Conservation (phyloP, 2,888 invertebrate genomes). For the Dryobota labecula region DNA sequence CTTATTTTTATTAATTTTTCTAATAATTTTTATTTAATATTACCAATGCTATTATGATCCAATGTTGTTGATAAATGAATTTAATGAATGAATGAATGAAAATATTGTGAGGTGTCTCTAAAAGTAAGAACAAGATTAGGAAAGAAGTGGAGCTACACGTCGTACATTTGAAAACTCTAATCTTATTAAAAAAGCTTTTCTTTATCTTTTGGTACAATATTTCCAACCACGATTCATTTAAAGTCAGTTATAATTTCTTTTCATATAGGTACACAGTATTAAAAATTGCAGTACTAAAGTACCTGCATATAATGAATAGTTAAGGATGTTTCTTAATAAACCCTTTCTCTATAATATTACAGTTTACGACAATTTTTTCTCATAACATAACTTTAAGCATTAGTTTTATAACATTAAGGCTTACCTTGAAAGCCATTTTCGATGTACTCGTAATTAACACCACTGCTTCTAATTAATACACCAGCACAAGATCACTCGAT, state of each 20-base stretch:
- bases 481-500: slow-evolving; percentile 64
- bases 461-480: slow-evolving; percentile 67
- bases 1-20: too few species aligned
- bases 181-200: neutral
- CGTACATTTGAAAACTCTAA: neutral
- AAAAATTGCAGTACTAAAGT: too few species aligned
- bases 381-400: neutral
- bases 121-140: neutral
- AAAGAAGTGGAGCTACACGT: neutral
- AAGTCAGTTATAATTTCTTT: neutral
- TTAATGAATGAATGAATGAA: too few species aligned
- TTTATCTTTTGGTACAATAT: neutral
- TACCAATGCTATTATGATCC: too few species aligned
- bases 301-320: too few species aligned
- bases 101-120: neutral
- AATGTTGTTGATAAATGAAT: too few species aligned
- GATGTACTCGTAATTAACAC: slow-evolving; percentile 49
- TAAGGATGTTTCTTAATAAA: neutral
- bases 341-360: neutral
- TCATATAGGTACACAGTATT: too few species aligned
- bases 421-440: slow-evolving; percentile 84
- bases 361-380: neutral
- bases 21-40: too few species aligned
- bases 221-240: neutral
- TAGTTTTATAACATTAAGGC: neutral